Percentiles rank a stretch among this genome's conserved stretches.
These are phyloP conservation scores for Sander lucioperca DNA, from an alignment of 2,113 vertebrate genomes.

Conservation along the genomic window DNA sequence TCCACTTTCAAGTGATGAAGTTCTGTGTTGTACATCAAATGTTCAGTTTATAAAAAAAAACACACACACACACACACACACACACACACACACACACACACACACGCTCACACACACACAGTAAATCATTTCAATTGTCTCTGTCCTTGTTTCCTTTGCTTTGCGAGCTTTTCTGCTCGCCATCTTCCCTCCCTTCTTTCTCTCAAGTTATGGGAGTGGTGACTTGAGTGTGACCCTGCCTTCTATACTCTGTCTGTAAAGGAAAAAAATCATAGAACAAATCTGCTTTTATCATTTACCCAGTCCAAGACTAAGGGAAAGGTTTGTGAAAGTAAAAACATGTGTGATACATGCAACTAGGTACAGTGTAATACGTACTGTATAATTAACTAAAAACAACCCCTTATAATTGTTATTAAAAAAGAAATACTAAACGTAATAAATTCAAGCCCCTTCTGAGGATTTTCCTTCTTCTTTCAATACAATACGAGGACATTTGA, in stretches of 20 bases:
- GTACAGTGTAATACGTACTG: background rate
- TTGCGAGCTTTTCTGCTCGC: background rate
- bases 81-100: background rate
- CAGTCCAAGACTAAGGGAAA: background rate
- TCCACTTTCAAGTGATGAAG: background rate
- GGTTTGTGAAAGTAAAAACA: background rate
- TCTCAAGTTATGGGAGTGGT: conserved; percentile 4
- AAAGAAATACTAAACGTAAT: background rate
- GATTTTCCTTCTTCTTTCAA: conserved; percentile 6
- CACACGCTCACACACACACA: background rate
- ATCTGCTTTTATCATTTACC: background rate
- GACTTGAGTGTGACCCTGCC: conserved; percentile 14
- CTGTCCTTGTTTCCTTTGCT: conserved; percentile 32
- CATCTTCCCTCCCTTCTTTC: background rate
- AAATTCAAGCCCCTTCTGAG: background rate
- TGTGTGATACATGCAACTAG: background rate
- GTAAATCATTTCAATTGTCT: conserved; percentile 22
- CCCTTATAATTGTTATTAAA: background rate
- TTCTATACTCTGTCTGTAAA: background rate
- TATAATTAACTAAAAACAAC: background rate
- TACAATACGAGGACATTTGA: background rate
- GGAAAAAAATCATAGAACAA: background rate
- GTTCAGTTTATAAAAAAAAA: background rate
- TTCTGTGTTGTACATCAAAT: background rate
- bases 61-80: background rate